Conservation (phyloP, 2,113 vertebrate species). For the Nanorana parkeri region DNA sequence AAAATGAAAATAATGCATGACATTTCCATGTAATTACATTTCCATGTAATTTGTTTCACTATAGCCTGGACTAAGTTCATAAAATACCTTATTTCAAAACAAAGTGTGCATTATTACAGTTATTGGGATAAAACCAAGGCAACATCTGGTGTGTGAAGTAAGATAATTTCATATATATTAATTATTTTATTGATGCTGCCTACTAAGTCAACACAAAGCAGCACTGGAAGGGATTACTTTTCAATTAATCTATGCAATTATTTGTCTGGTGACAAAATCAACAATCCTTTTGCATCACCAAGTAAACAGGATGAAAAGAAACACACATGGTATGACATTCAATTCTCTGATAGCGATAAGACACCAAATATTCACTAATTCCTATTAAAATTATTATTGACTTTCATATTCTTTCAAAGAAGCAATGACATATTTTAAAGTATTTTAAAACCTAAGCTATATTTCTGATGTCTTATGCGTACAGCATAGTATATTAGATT, state of each 20-base stretch:
- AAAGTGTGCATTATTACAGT: too few relatives aligned
- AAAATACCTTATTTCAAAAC: too few relatives aligned
- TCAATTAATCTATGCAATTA: constrained; percentile 37
- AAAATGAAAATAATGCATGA: too few relatives aligned
- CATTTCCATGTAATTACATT: too few relatives aligned
- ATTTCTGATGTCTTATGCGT: background rate
- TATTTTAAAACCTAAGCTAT: background rate
- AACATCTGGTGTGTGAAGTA: too few relatives aligned
- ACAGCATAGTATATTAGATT: too few relatives aligned
- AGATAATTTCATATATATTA: constrained; percentile 5
- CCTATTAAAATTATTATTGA: background rate
- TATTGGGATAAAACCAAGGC: too few relatives aligned
- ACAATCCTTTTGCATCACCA: constrained; percentile 27
- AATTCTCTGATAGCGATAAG: constrained; percentile 39
- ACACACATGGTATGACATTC: constrained; percentile 23
- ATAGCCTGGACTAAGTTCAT: too few relatives aligned
- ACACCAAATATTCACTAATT: constrained; percentile 40
- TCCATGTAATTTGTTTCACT: too few relatives aligned
- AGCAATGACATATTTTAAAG: background rate
- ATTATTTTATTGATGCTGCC: constrained; percentile 8
- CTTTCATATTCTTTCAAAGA: background rate
- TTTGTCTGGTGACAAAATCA: constrained; percentile 23
- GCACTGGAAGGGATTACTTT: constrained; percentile 7
- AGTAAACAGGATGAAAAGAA: constrained; percentile 45
- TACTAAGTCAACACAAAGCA: constrained; percentile 12